Conservation (phyloP, 2,888 invertebrate genomes). For the Orthosia gracilis region DNA sequence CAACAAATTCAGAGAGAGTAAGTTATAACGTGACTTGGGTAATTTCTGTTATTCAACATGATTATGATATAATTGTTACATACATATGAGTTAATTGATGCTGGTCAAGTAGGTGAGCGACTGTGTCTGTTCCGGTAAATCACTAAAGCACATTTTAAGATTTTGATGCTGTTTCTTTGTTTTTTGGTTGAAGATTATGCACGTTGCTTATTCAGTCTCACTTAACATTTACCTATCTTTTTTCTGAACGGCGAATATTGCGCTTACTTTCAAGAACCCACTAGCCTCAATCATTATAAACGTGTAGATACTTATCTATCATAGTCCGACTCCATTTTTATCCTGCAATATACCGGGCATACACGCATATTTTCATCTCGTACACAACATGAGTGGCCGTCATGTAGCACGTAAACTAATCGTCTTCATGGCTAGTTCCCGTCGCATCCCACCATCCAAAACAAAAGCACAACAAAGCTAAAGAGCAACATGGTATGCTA, state of each 20-base stretch:
- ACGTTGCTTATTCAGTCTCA: neutral
- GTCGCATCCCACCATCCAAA: slow-evolving; percentile 61
- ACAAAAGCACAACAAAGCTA: slow-evolving; percentile 69
- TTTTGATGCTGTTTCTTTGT: slow-evolving; percentile 28
- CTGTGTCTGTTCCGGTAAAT: slow-evolving; percentile 46
- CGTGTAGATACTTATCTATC: slow-evolving; percentile 5
- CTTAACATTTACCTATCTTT: slow-evolving; percentile 1
- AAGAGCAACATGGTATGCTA: slow-evolving; percentile 67
- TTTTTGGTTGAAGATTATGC: slow-evolving; percentile 4
- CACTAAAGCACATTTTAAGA: neutral
- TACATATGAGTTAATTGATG: slow-evolving; percentile 45
- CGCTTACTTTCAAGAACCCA: slow-evolving; percentile 20
- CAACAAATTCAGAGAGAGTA: slow-evolving; percentile 82
- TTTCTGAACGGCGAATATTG: slow-evolving; percentile 4
- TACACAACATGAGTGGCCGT: slow-evolving; percentile 50
- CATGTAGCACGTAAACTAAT: slow-evolving; percentile 74
- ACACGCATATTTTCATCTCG: slow-evolving; percentile 45
- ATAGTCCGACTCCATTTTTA: neutral
- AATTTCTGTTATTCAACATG: slow-evolving; percentile 44
- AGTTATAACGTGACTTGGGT: slow-evolving; percentile 69
- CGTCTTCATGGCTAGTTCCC: slow-evolving; percentile 74
- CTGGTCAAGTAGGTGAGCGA: slow-evolving; percentile 33
- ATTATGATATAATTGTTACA: slow-evolving; percentile 56
- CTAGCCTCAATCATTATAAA: slow-evolving; percentile 4
- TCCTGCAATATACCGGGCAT: slow-evolving; percentile 37